A percentile compares a stretch with the other conserved stretches of the same genome.
Evolutionary conservation across 2,888 invertebrate genomes (phyloP).

Genomic region (Drosophila crucigera): DNA sequence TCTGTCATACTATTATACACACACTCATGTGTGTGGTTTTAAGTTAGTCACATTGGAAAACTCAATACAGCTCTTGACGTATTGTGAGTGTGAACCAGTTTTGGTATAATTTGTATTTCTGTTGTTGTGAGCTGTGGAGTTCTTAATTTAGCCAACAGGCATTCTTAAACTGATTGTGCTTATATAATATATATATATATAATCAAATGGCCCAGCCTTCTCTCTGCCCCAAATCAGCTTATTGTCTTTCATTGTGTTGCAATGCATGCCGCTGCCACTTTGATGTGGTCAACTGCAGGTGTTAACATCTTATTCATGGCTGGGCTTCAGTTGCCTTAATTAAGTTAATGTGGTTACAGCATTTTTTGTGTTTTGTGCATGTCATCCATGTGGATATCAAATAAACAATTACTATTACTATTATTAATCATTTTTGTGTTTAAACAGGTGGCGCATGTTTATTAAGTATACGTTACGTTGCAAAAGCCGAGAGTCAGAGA

Average conservation of each 20-base stretch:
- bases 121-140: slow-evolving; percentile 12
- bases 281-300: slow-evolving; percentile 51
- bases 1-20: neutral
- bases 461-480: slow-evolving; percentile 7
- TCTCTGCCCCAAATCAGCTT: slow-evolving; percentile 3
- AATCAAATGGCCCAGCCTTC: slow-evolving; percentile 26
- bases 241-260: neutral
- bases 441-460: slow-evolving; percentile 19
- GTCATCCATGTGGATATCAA: slow-evolving; percentile 24
- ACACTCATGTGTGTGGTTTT: slow-evolving; percentile 11
- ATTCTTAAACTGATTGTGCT: slow-evolving; percentile 11
- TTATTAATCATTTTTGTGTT: neutral
- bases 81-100: slow-evolving; percentile 61
- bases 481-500: neutral
- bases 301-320: slow-evolving; percentile 31
- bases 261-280: slow-evolving; percentile 1
- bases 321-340: slow-evolving; percentile 26
- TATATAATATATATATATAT: slow-evolving; percentile 3
- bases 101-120: neutral
- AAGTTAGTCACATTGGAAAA: slow-evolving; percentile 38
- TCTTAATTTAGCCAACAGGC: slow-evolving; percentile 29
- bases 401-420: slow-evolving; percentile 4
- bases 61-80: slow-evolving; percentile 13
- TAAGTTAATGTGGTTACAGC: slow-evolving; percentile 34
- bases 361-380: neutral